Conservation (phyloP, 37 sponge, comb jelly and placozoan genomes). For the Spongilla lacustris region DNA sequence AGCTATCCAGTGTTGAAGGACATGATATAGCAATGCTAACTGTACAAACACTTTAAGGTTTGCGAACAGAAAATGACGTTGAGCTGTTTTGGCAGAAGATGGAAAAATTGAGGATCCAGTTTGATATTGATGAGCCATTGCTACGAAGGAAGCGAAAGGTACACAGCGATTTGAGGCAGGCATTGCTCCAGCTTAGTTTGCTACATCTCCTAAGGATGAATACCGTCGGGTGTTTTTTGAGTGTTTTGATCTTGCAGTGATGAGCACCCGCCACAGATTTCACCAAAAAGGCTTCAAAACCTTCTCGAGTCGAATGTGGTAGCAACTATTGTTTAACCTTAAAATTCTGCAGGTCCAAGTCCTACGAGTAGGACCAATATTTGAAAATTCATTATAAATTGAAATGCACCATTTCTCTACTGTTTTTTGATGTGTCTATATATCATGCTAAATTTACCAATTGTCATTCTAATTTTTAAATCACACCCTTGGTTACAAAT, state of each 20-base stretch:
- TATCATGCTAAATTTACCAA: too few species aligned
- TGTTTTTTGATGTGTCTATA: too few species aligned
- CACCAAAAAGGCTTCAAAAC: slow-evolving; percentile 41
- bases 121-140: slow-evolving; percentile 66
- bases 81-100: slow-evolving; percentile 75
- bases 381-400: too few species aligned
- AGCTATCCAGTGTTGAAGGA: slow-evolving; percentile 78
- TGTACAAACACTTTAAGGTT: slow-evolving; percentile 54
- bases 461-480: too few species aligned
- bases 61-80: slow-evolving; percentile 57
- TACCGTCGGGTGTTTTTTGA: slow-evolving; percentile 60
- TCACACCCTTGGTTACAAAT: too few species aligned
- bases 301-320: slow-evolving; percentile 63
- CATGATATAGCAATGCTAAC: slow-evolving; percentile 78
- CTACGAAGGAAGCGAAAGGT: slow-evolving; percentile 62
- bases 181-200: slow-evolving; percentile 45
- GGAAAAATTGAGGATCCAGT: slow-evolving; percentile 34
- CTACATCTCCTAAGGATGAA: slow-evolving; percentile 36
- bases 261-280: slow-evolving; percentile 59
- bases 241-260: slow-evolving; percentile 65
- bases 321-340: slow-evolving; percentile 66
- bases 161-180: slow-evolving; percentile 32
- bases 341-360: too few species aligned
- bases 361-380: too few species aligned
- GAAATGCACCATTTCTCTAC: too few species aligned